phyloP scores from a whole-genome alignment of 2,888 invertebrate genomes.

The Copidosoma aretas region DNA sequence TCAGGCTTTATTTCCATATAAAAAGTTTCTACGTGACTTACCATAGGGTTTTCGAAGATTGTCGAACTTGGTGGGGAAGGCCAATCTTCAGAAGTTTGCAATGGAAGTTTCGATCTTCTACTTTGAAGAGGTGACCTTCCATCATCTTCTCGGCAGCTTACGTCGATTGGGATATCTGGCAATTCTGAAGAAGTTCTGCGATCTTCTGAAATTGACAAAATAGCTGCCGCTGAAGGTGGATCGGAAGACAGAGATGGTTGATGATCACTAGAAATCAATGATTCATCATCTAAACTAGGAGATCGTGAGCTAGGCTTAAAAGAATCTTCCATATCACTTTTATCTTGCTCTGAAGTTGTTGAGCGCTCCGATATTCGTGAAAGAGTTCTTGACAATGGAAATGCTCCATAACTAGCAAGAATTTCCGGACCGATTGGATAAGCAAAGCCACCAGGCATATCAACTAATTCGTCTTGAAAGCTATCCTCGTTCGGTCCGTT shows the following conservation, averaged over 20 bases:
- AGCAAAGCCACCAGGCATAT: slow-evolving; percentile 77
- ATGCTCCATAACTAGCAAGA: slow-evolving; percentile 76
- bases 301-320: slow-evolving; percentile 86
- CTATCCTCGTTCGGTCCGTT: slow-evolving; percentile 62
- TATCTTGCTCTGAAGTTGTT: slow-evolving; percentile 84
- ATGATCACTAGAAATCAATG: slow-evolving; percentile 82
- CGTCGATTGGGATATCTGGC: slow-evolving; percentile 83
- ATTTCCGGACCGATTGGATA: slow-evolving; percentile 77
- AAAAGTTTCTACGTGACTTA: slow-evolving; percentile 81
- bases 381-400: slow-evolving; percentile 77
- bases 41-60: slow-evolving; percentile 73
- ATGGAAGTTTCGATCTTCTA: slow-evolving; percentile 50
- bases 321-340: slow-evolving; percentile 84
- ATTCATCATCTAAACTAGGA: slow-evolving; percentile 84
- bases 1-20: slow-evolving; percentile 80
- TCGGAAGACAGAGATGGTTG: slow-evolving; percentile 86
- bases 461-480: slow-evolving; percentile 78
- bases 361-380: slow-evolving; percentile 88
- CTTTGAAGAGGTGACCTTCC: slow-evolving; percentile 54
- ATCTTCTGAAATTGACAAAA: slow-evolving; percentile 75
- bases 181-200: slow-evolving; percentile 83
- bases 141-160: slow-evolving; percentile 65
- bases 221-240: slow-evolving; percentile 67
- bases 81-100: slow-evolving; percentile 80
- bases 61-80: slow-evolving; percentile 80